These are phyloP conservation scores for Drosophila navojoa DNA, from an alignment of 1,140 invertebrate species.

Conservation along the genomic window DNA sequence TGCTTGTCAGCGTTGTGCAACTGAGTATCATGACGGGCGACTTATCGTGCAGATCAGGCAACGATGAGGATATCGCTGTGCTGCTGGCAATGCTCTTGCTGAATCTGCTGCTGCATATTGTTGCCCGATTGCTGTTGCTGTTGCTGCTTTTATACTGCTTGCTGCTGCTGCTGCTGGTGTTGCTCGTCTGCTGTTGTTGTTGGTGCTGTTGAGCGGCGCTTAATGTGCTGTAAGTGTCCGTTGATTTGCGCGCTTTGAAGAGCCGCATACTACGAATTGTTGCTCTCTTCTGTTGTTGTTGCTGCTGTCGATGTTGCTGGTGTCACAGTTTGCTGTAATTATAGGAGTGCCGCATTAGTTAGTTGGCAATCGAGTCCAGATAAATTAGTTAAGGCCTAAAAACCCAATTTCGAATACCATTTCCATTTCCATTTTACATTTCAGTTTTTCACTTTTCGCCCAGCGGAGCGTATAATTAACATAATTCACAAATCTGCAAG, in stretches of 20 bases:
- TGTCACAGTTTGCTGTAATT: slow-evolving; percentile 39
- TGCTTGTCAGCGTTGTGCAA: slow-evolving; percentile 78
- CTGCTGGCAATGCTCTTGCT: slow-evolving; percentile 72
- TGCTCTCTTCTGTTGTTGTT: background rate
- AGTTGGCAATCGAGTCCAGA: slow-evolving; percentile 16
- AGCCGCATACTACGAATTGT: slow-evolving; percentile 72
- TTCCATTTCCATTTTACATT: slow-evolving; percentile 37
- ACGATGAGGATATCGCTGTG: slow-evolving; percentile 70
- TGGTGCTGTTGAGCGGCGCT: slow-evolving; percentile 52
- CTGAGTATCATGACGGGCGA: slow-evolving; percentile 83
- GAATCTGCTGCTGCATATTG: slow-evolving; percentile 69
- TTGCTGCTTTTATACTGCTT: slow-evolving; percentile 11
- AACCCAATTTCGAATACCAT: slow-evolving; percentile 52
- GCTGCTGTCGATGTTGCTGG: slow-evolving; percentile 6
- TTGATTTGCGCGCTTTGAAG: slow-evolving; percentile 81
- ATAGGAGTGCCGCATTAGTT: slow-evolving; percentile 41
- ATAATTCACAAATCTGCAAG: slow-evolving; percentile 50
- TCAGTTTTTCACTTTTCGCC: slow-evolving; percentile 47
- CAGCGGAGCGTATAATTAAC: slow-evolving; percentile 74
- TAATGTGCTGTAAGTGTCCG: slow-evolving; percentile 73
- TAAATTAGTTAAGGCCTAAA: slow-evolving; percentile 36
- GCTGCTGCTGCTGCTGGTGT: slow-evolving; percentile 28
- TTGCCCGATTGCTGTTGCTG: slow-evolving; percentile 32
- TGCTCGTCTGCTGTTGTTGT: slow-evolving; percentile 30
- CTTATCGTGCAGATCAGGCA: slow-evolving; percentile 80